Evolutionary conservation across 2,797 vertebrate species (phyloP).

Genomic region (Dendrocincla tyrannina): DNA sequence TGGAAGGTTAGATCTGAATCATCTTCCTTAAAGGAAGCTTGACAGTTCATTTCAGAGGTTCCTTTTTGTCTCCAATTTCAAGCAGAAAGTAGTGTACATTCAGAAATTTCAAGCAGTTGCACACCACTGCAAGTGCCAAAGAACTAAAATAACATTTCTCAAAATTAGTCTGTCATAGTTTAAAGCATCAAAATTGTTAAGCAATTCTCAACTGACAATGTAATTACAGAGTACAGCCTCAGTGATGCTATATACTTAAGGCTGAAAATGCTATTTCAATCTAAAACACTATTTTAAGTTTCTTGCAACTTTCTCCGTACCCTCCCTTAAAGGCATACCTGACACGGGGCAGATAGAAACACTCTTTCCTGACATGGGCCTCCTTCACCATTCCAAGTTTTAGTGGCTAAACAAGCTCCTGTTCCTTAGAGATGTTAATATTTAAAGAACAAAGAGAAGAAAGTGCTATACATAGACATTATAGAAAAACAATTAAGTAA

Average conservation of each 20-base stretch:
- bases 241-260: slow-evolving; percentile 1
- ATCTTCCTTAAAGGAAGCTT: neutral
- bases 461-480: neutral
- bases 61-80: slow-evolving; percentile 13
- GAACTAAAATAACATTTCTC: slow-evolving; percentile 47
- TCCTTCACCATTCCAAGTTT: neutral
- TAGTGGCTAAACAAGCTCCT: neutral
- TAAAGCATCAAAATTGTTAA: slow-evolving; percentile 49
- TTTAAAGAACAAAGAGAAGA: neutral
- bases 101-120: slow-evolving; percentile 18
- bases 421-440: neutral
- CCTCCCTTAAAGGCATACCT: neutral
- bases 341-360: neutral
- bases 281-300: neutral
- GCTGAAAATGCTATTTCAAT: neutral
- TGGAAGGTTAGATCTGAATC: slow-evolving; percentile 54
- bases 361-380: neutral
- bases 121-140: neutral
- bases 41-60: slow-evolving; percentile 45
- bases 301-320: neutral
- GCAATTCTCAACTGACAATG: slow-evolving; percentile 45
- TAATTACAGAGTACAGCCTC: slow-evolving; percentile 45
- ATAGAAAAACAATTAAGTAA: neutral
- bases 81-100: slow-evolving; percentile 6
- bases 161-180: slow-evolving; percentile 58